Percentiles rank a stretch among this genome's conserved stretches.
Evolutionary conservation across 1,140 invertebrate species (phyloP).

Genomic region (Drosophila punjabiensis): DNA sequence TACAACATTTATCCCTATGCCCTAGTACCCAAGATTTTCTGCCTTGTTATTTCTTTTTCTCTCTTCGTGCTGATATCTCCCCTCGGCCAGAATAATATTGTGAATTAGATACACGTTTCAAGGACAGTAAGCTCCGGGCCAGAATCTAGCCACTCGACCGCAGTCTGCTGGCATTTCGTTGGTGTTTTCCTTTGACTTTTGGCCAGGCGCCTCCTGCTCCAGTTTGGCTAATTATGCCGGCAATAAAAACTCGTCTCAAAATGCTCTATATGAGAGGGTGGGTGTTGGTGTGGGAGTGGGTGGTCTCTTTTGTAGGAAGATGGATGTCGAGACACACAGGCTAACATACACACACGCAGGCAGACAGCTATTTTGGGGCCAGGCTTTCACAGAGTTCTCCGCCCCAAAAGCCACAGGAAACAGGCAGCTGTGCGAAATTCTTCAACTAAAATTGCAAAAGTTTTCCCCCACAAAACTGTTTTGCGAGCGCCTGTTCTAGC

Average conservation of each 20-base stretch:
- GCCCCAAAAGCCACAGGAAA: conserved; percentile 3
- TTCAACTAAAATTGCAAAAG: conserved; percentile 83
- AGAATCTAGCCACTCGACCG: conserved; percentile 16
- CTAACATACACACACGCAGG: background rate
- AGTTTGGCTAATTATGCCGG: conserved; percentile 60
- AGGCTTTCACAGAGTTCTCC: conserved; percentile 24
- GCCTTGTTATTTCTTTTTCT: background rate
- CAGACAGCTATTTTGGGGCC: conserved; percentile 25
- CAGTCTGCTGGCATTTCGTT: conserved; percentile 22
- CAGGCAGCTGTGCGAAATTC: conserved; percentile 73
- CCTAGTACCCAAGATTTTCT: background rate
- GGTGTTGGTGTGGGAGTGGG: conserved; percentile 1
- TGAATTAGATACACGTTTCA: conserved; percentile 68
- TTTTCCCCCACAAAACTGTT: conserved; percentile 59
- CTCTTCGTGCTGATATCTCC: background rate
- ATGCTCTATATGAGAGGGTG: conserved; percentile 7
- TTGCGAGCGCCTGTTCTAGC: conserved; percentile 7
- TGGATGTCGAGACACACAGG: conserved; percentile 53
- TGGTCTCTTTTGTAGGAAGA: conserved; percentile 29
- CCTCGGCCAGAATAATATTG: conserved; percentile 23
- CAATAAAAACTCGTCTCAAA: conserved; percentile 68
- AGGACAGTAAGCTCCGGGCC: conserved; percentile 38
- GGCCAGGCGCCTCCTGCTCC: conserved; percentile 21
- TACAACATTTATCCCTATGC: background rate
- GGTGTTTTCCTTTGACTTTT: conserved; percentile 34